These are phyloP conservation scores for Xestia rhomboidea DNA, from an alignment of 2,888 invertebrate species.

Conservation along the genomic window DNA sequence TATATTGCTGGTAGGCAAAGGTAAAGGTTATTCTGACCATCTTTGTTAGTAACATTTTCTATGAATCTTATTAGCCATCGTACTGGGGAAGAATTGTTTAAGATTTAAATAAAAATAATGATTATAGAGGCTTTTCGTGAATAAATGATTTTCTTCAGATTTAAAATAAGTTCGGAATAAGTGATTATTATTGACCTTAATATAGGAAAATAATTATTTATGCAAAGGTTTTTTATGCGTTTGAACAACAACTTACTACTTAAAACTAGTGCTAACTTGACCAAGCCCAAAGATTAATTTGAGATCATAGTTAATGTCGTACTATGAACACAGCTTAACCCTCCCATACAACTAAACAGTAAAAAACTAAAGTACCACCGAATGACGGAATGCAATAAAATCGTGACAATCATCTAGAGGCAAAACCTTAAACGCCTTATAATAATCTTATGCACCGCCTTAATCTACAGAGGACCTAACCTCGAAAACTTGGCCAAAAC, in stretches of 20 bases:
- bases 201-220: background rate
- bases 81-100: background rate
- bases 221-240: background rate
- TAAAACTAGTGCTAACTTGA: background rate
- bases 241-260: background rate
- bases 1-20: conserved; percentile 61
- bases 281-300: background rate
- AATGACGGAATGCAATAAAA: conserved; percentile 78
- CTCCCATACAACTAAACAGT: conserved; percentile 29
- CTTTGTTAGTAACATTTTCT: conserved; percentile 21
- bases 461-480: conserved; percentile 76
- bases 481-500: conserved; percentile 75
- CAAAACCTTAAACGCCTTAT: conserved; percentile 76
- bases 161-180: background rate
- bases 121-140: background rate
- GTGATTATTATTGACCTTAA: background rate
- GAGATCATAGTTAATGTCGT: background rate
- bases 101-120: background rate
- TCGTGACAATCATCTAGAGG: conserved; percentile 87
- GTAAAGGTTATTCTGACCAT: conserved; percentile 36
- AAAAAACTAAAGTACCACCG: conserved; percentile 60
- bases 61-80: conserved; percentile 4
- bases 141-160: background rate
- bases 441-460: conserved; percentile 76
- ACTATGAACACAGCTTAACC: conserved; percentile 15